Conservation (phyloP, 2,113 vertebrate species). For the Proterorhinus semilunaris region DNA sequence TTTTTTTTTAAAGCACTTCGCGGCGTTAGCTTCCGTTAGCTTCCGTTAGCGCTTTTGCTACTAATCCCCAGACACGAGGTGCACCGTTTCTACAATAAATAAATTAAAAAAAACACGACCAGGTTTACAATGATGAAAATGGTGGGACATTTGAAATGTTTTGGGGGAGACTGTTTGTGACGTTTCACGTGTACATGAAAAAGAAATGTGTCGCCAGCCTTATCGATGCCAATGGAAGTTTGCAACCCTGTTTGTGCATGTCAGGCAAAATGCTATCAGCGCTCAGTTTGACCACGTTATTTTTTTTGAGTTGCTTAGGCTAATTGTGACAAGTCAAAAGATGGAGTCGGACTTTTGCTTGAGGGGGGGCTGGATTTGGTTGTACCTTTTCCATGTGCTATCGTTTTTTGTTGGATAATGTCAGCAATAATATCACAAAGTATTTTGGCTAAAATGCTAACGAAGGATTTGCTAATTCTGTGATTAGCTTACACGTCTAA, state of each 20-base stretch:
- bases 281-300: too few relatives aligned
- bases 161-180: conserved; percentile 31
- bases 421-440: too few relatives aligned
- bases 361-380: too few relatives aligned
- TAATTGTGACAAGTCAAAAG: too few relatives aligned
- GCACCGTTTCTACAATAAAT: conserved; percentile 88
- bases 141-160: conserved; percentile 81
- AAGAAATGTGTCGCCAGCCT: conserved; percentile 83
- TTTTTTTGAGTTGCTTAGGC: too few relatives aligned
- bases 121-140: conserved; percentile 90
- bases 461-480: too few relatives aligned
- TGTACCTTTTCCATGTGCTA: too few relatives aligned
- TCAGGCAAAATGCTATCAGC: too few relatives aligned
- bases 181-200: conserved; percentile 78
- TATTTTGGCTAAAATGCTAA: too few relatives aligned
- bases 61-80: conserved; percentile 88
- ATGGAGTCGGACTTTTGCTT: too few relatives aligned
- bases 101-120: conserved; percentile 87
- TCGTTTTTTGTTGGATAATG: too few relatives aligned
- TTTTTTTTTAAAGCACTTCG: conserved; percentile 87
- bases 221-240: conserved; percentile 56
- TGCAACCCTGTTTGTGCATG: conserved; percentile 30
- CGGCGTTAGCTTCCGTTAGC: conserved; percentile 67
- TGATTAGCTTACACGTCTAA: too few relatives aligned
- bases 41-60: conserved; percentile 68